Percentiles rank a stretch among this genome's conserved stretches.
Evolutionary conservation across 2,113 vertebrate species (phyloP).

Genomic region (Euleptes europaea): DNA sequence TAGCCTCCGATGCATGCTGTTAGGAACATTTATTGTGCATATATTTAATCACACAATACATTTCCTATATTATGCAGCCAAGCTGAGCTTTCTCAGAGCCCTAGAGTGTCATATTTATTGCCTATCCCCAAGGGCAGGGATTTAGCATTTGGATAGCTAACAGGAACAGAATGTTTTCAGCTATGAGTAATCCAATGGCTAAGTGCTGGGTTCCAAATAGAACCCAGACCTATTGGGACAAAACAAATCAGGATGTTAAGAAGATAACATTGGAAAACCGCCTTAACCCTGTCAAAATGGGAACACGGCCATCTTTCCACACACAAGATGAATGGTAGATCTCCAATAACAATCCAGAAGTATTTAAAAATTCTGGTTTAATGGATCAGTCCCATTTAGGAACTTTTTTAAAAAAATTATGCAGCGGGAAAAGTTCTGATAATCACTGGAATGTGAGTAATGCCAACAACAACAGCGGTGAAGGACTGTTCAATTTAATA

Average conservation of each 20-base stretch:
- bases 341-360: background rate
- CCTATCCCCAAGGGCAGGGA: slow-evolving; percentile 44
- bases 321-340: background rate
- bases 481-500: background rate
- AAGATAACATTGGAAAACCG: slow-evolving; percentile 20
- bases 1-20: slow-evolving; percentile 8
- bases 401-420: background rate
- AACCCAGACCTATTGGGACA: slow-evolving; percentile 47
- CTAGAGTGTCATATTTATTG: slow-evolving; percentile 44
- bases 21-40: slow-evolving; percentile 12
- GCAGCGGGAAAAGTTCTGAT: background rate
- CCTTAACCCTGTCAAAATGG: slow-evolving; percentile 1
- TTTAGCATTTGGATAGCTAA: slow-evolving; percentile 58
- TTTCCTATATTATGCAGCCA: slow-evolving; percentile 48
- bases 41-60: slow-evolving; percentile 4
- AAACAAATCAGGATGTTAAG: background rate
- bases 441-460: background rate
- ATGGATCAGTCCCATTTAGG: background rate
- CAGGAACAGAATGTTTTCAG: slow-evolving; percentile 70
- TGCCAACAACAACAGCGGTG: background rate
- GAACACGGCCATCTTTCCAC: fast-evolving
- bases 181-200: slow-evolving; percentile 50
- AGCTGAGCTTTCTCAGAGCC: slow-evolving; percentile 29
- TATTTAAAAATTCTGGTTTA: background rate
- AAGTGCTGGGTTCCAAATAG: slow-evolving; percentile 55